Conservation (phyloP, 2,113 vertebrate species). For the Kryptolebias marmoratus region DNA sequence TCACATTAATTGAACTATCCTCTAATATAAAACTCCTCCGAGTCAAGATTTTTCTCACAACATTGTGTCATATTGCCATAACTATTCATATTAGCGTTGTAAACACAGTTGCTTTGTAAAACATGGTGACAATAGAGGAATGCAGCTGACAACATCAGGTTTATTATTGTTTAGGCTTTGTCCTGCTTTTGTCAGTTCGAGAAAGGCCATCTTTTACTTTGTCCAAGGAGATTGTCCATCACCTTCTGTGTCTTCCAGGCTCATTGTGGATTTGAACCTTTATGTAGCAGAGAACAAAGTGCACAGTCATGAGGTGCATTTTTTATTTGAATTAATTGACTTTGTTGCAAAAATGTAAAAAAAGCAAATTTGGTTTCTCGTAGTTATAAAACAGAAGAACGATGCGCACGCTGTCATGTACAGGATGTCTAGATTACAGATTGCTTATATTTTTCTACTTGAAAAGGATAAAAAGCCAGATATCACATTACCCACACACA, state of each 20-base stretch:
- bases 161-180: background rate
- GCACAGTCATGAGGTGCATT: background rate
- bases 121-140: background rate
- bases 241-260: slow-evolving; percentile 56
- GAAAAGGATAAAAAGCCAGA: background rate
- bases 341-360: too few relatives aligned
- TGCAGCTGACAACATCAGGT: background rate
- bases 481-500: background rate
- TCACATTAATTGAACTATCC: background rate
- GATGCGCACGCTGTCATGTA: background rate
- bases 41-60: background rate
- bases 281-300: background rate
- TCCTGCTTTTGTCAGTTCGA: background rate
- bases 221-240: slow-evolving; percentile 15
- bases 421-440: slow-evolving; percentile 57
- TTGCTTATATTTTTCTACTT: slow-evolving; percentile 2
- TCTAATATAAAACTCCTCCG: background rate
- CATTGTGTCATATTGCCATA: background rate
- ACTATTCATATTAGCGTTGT: background rate
- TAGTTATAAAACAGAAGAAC: background rate
- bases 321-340: background rate
- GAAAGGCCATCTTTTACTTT: background rate
- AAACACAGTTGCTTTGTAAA: background rate
- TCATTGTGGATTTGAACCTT: slow-evolving; percentile 36
- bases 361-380: background rate